Conservation (phyloP, 2,113 vertebrate species). For the Crotalus horridus region DNA sequence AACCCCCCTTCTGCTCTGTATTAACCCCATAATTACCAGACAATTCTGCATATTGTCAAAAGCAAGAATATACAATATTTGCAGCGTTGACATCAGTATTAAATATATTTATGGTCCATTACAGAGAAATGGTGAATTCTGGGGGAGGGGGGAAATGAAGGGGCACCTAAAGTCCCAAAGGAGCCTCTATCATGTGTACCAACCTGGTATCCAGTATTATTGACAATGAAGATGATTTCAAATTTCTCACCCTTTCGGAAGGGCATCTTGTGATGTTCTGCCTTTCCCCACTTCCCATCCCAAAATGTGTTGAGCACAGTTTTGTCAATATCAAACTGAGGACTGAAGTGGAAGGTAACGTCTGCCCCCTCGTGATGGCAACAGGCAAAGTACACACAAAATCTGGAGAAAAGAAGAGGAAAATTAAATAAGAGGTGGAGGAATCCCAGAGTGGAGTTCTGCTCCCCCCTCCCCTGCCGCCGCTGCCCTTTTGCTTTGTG, state of each 20-base stretch:
- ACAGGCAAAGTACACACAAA: conserved; percentile 72
- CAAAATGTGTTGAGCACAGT: conserved; percentile 76
- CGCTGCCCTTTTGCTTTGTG: background rate
- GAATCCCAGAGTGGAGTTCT: background rate
- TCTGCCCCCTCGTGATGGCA: conserved; percentile 62
- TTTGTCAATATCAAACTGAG: conserved; percentile 72
- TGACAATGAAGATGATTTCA: conserved; percentile 71
- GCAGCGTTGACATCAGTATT: background rate
- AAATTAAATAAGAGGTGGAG: background rate
- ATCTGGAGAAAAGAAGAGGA: conserved; percentile 57
- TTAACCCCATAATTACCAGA: no score
- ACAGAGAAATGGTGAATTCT: no score
- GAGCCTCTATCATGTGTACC: background rate
- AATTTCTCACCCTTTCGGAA: conserved; percentile 71
- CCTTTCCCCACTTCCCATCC: conserved; percentile 65
- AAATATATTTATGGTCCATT: background rate
- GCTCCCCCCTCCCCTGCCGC: no score
- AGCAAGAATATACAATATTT: no score
- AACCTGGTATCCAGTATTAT: conserved; percentile 73
- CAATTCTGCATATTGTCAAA: no score
- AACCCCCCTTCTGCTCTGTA: no score
- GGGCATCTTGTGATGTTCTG: conserved; percentile 75
- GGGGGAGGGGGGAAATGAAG: no score
- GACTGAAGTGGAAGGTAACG: conserved; percentile 79
- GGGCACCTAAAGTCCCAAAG: background rate